These are phyloP conservation scores for Hydrotaea cyrtoneurina DNA, from an alignment of 2,888 invertebrate genomes.

Conservation along the genomic window DNA sequence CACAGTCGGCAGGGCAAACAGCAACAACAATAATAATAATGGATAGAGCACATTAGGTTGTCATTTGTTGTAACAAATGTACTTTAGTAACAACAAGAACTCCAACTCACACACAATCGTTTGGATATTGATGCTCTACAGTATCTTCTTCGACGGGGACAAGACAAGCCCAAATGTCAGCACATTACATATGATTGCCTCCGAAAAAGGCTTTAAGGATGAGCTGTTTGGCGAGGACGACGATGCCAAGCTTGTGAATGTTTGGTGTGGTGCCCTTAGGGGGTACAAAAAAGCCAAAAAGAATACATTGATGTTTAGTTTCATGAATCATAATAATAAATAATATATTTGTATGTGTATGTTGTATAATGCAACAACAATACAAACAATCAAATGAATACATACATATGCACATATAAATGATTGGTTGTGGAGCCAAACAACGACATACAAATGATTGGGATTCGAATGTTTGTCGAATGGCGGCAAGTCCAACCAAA, in stretches of 20 bases:
- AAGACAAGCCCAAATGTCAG: constrained; percentile 38
- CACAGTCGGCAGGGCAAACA: not conserved
- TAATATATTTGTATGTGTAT: not conserved
- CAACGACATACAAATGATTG: constrained; percentile 9
- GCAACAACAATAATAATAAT: constrained; percentile 30
- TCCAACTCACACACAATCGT: not conserved
- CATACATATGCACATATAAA: not conserved
- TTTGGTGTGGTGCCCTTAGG: not conserved
- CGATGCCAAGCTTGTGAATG: not conserved
- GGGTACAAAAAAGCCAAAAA: too few species aligned
- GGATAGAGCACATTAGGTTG: constrained; percentile 11
- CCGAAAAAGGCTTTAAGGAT: not conserved
- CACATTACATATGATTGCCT: constrained; percentile 45
- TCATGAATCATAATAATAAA: constrained; percentile 8
- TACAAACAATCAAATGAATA: not conserved
- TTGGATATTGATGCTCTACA: not conserved
- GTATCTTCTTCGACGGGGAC: not conserved
- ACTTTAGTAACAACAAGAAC: constrained; percentile 12
- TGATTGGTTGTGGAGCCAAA: not conserved
- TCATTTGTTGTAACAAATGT: constrained; percentile 35
- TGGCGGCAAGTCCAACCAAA: not conserved
- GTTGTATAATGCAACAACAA: not conserved
- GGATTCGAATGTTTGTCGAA: not conserved
- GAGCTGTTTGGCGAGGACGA: not conserved
- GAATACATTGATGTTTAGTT: not conserved